These are phyloP conservation scores for Delichon dasypus DNA, from an alignment of 2,797 vertebrate genomes.

Conservation along the genomic window DNA sequence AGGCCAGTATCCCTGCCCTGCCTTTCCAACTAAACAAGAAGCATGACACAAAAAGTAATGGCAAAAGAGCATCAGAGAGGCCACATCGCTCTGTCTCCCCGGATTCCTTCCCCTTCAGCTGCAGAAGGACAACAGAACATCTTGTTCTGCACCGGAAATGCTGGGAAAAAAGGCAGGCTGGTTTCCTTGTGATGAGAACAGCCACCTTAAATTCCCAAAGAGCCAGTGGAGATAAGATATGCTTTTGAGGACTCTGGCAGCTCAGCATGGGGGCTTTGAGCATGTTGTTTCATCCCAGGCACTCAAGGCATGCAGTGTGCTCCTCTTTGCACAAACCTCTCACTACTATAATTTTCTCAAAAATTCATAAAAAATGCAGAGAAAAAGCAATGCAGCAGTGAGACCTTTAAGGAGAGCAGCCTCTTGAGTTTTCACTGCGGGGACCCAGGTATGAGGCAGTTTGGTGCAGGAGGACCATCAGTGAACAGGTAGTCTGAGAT, in stretches of 20 bases:
- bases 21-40: background rate
- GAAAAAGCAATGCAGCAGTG: accelerated
- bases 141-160: background rate
- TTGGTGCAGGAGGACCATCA: background rate
- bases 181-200: background rate
- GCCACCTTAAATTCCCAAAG: background rate
- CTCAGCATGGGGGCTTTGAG: background rate
- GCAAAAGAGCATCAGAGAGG: background rate
- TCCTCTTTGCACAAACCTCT: background rate
- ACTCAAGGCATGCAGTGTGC: background rate
- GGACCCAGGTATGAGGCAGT: background rate
- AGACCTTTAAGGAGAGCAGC: background rate
- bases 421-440: background rate
- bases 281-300: background rate
- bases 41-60: background rate
- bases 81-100: accelerated
- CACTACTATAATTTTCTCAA: background rate
- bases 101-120: background rate
- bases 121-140: background rate
- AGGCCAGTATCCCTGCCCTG: background rate
- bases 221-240: background rate
- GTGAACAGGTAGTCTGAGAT: background rate
- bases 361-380: background rate
- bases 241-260: background rate
- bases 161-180: background rate